Conservation (phyloP, 2,797 vertebrate species). For the Myotis daubentonii region DNA sequence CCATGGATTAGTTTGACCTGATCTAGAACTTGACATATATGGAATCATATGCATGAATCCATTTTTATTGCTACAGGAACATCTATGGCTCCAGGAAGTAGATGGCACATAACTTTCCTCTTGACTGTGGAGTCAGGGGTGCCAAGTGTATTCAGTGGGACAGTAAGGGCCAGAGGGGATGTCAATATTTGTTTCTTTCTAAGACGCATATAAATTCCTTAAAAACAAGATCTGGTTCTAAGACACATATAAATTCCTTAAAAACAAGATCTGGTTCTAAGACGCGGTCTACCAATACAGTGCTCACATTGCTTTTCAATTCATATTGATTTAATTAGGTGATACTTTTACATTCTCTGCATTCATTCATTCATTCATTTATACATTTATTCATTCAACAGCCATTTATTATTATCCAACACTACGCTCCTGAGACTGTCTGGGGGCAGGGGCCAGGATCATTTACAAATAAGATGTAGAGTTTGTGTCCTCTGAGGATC, state of each 20-base stretch:
- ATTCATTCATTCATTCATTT: neutral
- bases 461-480: neutral
- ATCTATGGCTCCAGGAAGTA: neutral
- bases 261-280: neutral
- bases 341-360: neutral
- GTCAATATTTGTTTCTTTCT: neutral
- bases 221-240: neutral
- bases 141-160: accelerated
- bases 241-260: neutral
- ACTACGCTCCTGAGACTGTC: neutral
- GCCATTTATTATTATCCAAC: neutral
- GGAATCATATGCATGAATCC: neutral
- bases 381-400: neutral
- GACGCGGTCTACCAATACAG: neutral
- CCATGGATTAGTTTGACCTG: neutral
- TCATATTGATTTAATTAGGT: neutral
- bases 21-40: neutral
- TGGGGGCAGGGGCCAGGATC: neutral
- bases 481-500: neutral
- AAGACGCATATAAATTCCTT: neutral
- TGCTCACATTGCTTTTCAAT: neutral
- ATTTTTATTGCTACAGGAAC: neutral
- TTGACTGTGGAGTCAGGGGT: neutral
- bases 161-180: neutral
- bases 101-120: neutral